These are phyloP conservation scores for Reticulitermes speratus DNA, from an alignment of 1,140 invertebrate species.

Conservation along the genomic window DNA sequence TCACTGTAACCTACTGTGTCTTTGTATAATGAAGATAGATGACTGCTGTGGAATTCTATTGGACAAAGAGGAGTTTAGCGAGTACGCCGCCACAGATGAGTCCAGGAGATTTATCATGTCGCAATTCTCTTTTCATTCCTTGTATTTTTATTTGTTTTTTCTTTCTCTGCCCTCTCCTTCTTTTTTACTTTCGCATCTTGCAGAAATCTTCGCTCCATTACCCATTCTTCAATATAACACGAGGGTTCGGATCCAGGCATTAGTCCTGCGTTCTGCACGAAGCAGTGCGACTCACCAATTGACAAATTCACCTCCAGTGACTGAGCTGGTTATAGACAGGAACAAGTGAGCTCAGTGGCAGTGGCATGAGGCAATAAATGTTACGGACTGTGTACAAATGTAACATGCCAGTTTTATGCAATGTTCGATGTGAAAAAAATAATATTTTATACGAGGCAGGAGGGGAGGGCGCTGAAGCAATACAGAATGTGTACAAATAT, in stretches of 20 bases:
- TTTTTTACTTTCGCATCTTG: not conserved
- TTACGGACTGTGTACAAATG: not conserved
- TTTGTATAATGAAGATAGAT: no score
- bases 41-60: no score
- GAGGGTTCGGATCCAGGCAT: not conserved
- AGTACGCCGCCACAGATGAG: not conserved
- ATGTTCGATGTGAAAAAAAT: not conserved
- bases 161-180: not conserved
- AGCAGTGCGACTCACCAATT: not conserved
- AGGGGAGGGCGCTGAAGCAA: no score
- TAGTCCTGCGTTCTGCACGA: no score
- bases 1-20: no score
- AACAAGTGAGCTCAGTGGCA: not conserved
- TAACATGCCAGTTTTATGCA: not conserved
- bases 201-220: conserved; percentile 2
- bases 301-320: not conserved
- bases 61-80: no score
- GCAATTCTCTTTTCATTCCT: not conserved
- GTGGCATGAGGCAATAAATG: not conserved
- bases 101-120: not conserved
- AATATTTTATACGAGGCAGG: not conserved
- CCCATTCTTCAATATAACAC: not conserved
- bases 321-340: not conserved
- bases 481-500: no score
- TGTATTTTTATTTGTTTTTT: not conserved